These are phyloP conservation scores for Euzophera pinguis DNA, from an alignment of 2,888 invertebrate species.

Conservation along the genomic window DNA sequence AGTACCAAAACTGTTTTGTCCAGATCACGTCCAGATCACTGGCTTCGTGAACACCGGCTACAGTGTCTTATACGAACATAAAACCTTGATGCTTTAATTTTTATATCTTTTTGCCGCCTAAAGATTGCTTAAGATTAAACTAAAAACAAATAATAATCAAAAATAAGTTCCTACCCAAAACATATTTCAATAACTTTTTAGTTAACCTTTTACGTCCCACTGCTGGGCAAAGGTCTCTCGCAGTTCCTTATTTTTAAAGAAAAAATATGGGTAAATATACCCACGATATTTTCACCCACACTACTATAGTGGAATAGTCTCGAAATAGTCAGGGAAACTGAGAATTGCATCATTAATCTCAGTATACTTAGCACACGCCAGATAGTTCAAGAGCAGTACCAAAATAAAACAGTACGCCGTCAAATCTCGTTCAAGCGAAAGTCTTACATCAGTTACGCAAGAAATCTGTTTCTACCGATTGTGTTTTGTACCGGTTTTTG, in stretches of 20 bases:
- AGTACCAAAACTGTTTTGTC: not conserved
- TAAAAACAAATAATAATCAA: too few relatives aligned
- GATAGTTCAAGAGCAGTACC: conserved; percentile 1
- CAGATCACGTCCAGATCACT: not conserved
- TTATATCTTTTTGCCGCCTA: not conserved
- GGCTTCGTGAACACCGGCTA: not conserved
- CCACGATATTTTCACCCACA: too few relatives aligned
- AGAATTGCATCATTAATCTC: not conserved
- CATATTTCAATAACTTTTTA: too few relatives aligned
- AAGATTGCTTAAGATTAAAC: too few relatives aligned
- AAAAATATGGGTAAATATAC: too few relatives aligned
- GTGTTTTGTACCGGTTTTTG: conserved; percentile 47
- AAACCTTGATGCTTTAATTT: not conserved
- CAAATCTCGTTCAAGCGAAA: conserved; percentile 35
- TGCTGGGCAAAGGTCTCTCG: too few relatives aligned
- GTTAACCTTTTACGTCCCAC: too few relatives aligned
- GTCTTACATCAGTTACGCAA: conserved; percentile 51
- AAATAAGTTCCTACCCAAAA: too few relatives aligned
- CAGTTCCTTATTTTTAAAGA: too few relatives aligned
- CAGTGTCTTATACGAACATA: too few relatives aligned
- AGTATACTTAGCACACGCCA: conserved; percentile 28
- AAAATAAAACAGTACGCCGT: not conserved
- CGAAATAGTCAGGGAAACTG: not conserved
- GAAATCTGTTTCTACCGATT: conserved; percentile 40
- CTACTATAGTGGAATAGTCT: too few relatives aligned